Percentiles rank a stretch among this genome's conserved stretches.
Evolutionary conservation across 2,888 invertebrate genomes (phyloP).

Genomic region (Hemithea aestivaria): DNA sequence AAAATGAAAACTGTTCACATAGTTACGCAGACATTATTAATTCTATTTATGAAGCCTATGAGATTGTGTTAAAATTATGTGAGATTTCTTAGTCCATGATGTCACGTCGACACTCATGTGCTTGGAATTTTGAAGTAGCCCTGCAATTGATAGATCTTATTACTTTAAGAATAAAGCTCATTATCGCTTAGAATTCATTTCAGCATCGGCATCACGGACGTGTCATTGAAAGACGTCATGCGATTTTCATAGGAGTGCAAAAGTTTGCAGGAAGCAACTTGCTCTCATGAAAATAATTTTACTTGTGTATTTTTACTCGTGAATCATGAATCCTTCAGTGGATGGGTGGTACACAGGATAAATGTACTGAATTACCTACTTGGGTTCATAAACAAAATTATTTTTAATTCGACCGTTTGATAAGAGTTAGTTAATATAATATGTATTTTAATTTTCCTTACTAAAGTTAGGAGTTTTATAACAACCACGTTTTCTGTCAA

Average conservation of each 20-base stretch:
- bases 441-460: too few relatives aligned
- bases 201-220: slow-evolving; percentile 19
- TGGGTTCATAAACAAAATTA: not conserved
- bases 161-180: slow-evolving; percentile 13
- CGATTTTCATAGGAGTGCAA: slow-evolving; percentile 22
- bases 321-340: not conserved
- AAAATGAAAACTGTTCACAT: not conserved
- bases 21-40: slow-evolving; percentile 2
- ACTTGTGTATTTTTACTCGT: slow-evolving; percentile 12
- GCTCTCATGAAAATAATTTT: not conserved
- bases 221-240: slow-evolving; percentile 26
- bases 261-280: slow-evolving; percentile 15
- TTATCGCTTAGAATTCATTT: slow-evolving; percentile 17
- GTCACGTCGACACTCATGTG: slow-evolving; percentile 22
- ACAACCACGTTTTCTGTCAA: too few relatives aligned
- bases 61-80: slow-evolving; percentile 17
- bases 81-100: slow-evolving; percentile 23
- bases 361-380: not conserved
- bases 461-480: too few relatives aligned
- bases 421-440: too few relatives aligned
- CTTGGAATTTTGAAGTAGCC: slow-evolving; percentile 18
- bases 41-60: slow-evolving; percentile 13
- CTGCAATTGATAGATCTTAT: slow-evolving; percentile 14
- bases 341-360: too few relatives aligned
- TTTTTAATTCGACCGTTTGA: too few relatives aligned